Evolutionary conservation across 64 coral and sea anemone genomes (phyloP).

Genomic region (Actinia tenebrosa): DNA sequence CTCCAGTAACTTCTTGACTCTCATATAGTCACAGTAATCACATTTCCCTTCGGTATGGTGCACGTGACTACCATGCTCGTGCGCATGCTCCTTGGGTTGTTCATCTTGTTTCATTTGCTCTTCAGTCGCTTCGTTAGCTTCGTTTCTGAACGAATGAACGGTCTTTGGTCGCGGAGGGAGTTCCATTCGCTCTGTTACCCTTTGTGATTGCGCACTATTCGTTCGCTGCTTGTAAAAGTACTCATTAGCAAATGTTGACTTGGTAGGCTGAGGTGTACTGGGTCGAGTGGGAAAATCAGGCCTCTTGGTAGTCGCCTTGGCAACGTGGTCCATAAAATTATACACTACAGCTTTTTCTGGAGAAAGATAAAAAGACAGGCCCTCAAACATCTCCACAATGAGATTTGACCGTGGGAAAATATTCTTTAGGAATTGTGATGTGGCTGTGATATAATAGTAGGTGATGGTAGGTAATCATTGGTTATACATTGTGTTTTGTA

Average conservation of each 20-base stretch:
- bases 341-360: conserved; percentile 86
- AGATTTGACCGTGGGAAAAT: no score
- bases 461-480: no score
- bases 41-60: conserved; percentile 85
- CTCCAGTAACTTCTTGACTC: conserved; percentile 74
- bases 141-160: conserved; percentile 48
- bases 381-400: not conserved
- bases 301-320: conserved; percentile 48
- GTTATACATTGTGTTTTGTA: not conserved
- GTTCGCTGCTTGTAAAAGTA: conserved; percentile 59
- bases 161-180: conserved; percentile 78
- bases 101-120: conserved; percentile 3
- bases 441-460: no score
- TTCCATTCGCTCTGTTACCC: conserved; percentile 40
- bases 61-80: conserved; percentile 43
- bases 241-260: conserved; percentile 66
- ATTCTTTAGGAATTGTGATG: no score
- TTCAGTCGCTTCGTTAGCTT: conserved; percentile 2
- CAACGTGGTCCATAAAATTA: conserved; percentile 82
- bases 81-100: conserved; percentile 44
- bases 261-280: conserved; percentile 31
- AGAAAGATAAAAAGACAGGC: not conserved
- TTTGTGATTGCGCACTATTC: conserved; percentile 77
- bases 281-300: not conserved
- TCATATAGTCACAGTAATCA: conserved; percentile 79